Evolutionary conservation across 2,113 vertebrate species (phyloP).

Genomic region (Oenanthe melanoleuca): DNA sequence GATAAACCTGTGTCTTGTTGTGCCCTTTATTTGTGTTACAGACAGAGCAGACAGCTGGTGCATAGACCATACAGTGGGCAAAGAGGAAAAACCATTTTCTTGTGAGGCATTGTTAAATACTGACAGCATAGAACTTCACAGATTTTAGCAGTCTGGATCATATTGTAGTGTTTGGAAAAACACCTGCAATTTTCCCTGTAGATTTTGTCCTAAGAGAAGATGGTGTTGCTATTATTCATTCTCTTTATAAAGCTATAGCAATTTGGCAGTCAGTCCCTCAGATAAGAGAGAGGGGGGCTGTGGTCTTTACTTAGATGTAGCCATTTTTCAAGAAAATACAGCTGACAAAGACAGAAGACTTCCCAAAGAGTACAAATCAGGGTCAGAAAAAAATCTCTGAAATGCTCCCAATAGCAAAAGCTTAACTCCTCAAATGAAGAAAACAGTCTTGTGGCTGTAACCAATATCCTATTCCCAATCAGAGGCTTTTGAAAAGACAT

Average conservation of each 20-base stretch:
- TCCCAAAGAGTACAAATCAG: neutral
- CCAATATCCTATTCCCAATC: neutral
- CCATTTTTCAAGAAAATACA: constrained; percentile 19
- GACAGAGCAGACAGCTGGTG: neutral
- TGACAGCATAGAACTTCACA: neutral
- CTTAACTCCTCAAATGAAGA: neutral
- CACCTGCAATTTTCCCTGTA: neutral
- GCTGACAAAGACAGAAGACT: neutral
- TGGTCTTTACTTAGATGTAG: neutral
- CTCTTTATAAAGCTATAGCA: neutral
- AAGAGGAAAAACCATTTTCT: neutral
- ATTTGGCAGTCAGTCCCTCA: neutral
- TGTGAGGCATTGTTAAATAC: neutral
- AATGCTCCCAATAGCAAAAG: neutral
- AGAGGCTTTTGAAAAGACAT: neutral
- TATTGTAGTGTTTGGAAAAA: neutral
- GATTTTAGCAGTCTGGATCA: neutral
- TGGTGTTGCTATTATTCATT: neutral
- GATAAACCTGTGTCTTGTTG: neutral
- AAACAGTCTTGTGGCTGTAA: neutral
- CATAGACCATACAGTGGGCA: neutral
- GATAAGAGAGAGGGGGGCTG: neutral
- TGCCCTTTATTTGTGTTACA: neutral
- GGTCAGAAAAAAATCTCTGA: neutral
- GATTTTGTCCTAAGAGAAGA: neutral